Conservation (phyloP, 2,113 vertebrate genomes). For the Sturnus vulgaris region DNA sequence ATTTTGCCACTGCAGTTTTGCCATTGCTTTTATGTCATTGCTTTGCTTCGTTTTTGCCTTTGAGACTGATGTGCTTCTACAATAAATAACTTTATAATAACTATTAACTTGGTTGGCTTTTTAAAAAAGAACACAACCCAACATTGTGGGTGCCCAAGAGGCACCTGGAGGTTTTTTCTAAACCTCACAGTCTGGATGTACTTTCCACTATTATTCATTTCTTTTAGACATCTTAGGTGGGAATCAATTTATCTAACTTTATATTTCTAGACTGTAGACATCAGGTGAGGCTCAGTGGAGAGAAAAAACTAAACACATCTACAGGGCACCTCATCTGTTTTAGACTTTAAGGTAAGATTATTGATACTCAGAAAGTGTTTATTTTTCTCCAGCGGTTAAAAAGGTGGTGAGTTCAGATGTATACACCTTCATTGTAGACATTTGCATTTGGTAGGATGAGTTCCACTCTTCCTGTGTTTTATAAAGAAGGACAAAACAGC, state of each 20-base stretch:
- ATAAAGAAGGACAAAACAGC: background rate
- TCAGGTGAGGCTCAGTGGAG: background rate
- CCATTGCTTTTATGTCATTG: too few species aligned
- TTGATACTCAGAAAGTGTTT: background rate
- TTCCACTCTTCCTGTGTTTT: background rate
- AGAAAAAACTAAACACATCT: background rate
- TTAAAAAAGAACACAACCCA: too few species aligned
- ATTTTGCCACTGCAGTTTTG: too few species aligned
- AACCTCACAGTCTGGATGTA: background rate
- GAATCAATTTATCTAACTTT: background rate
- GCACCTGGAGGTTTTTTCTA: too few species aligned
- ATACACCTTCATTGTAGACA: background rate
- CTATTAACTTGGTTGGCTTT: too few species aligned
- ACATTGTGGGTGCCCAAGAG: too few species aligned
- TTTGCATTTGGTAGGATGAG: background rate
- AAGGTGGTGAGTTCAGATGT: background rate
- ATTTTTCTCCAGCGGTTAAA: background rate
- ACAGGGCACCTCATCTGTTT: rapidly evolving
- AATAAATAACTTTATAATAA: too few species aligned
- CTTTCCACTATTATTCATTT: background rate
- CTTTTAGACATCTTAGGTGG: background rate
- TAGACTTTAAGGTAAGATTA: background rate
- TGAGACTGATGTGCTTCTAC: too few species aligned
- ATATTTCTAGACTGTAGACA: background rate
- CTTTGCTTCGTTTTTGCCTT: too few species aligned